Evolutionary conservation across 2,113 vertebrate genomes (phyloP), one percentile per base, ranked within the genome.

Genomic region (Carassius gibelio): DNA sequence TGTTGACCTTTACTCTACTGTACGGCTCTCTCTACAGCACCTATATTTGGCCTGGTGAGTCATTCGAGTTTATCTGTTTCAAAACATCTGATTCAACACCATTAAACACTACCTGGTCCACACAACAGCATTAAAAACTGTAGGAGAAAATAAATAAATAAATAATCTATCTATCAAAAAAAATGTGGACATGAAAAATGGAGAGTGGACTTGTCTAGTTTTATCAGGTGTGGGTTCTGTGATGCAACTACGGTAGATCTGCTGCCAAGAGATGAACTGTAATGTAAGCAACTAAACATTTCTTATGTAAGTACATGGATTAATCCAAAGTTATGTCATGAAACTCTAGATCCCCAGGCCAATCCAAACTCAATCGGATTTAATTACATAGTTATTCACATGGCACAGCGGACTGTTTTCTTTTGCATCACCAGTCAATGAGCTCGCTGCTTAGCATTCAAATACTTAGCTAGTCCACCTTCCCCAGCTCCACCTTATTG

Each of bases 31-130:
- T 99, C 87, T 97, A 98, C 89, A 96, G 97, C 89, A 96, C 96
- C 64, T 99, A 95, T 84, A 83, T 99, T 1, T 99, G 98, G 98
- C 96, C 98, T 95, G 97, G 98, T 98, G 95, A 91, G 75, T 81
- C 10, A 34, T 52, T 48, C 4, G 8, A 42, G 68, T 21, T 23
- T 52, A 38, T 8, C 10, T 10, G 4, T 55, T 23, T 13, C 19
- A 2, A 14, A 23, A 45, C 19, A 78, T n/a, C 34, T 59, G 57
- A 9, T 45, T 62, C 34, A 45, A 71, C 13, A 23, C 3, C 38
- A 42, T 19, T 21, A 38, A 42, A 52, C 36, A 42, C 17, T 26
- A 36, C 48, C 50, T 30, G 7, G 62, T 34, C 15, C 30, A 34
- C 0, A 45, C 8, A 36, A 17, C 55, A 8, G 8, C 45, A 38